A percentile compares a stretch with the other conserved stretches of the same genome.
Evolutionary conservation across 2,888 invertebrate genomes (phyloP).

Genomic region (Palloptera scutellata): DNA sequence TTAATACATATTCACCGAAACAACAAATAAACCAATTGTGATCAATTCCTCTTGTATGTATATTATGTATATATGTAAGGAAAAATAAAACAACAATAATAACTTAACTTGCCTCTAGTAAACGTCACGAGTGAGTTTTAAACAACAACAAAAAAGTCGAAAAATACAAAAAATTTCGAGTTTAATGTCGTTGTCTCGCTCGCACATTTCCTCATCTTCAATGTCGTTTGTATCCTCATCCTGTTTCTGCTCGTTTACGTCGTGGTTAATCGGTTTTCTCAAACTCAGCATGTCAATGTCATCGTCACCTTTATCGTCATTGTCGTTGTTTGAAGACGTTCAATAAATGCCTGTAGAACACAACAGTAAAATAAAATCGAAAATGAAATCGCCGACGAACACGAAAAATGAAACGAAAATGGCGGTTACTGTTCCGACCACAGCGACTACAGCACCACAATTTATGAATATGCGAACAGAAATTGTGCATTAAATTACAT

Average conservation of each 20-base stretch:
- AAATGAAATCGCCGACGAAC: constrained; percentile 58
- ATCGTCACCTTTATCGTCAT: not conserved
- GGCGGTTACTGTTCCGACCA: constrained; percentile 15
- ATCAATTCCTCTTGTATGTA: not conserved
- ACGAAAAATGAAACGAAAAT: constrained; percentile 41
- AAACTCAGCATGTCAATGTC: no score
- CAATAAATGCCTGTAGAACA: constrained; percentile 58
- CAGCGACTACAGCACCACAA: constrained; percentile 15
- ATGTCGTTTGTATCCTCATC: not conserved
- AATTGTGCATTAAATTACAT: not conserved
- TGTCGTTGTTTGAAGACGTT: constrained; percentile 11
- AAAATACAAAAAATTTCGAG: not conserved
- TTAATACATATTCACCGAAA: not conserved
- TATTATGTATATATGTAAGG: not conserved
- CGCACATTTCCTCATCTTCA: not conserved
- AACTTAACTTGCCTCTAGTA: not conserved
- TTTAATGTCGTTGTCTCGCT: not conserved
- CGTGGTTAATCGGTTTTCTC: not conserved
- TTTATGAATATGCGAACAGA: constrained; percentile 6
- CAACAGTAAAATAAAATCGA: constrained; percentile 57
- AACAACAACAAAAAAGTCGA: not conserved
- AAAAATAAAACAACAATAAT: not conserved
- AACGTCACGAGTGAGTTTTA: not conserved
- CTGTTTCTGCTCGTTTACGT: not conserved
- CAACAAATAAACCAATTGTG: not conserved